Base-by-base conservation (phyloP, 2,113 vertebrate species). In the Coptodon bakossiorum region DNA sequence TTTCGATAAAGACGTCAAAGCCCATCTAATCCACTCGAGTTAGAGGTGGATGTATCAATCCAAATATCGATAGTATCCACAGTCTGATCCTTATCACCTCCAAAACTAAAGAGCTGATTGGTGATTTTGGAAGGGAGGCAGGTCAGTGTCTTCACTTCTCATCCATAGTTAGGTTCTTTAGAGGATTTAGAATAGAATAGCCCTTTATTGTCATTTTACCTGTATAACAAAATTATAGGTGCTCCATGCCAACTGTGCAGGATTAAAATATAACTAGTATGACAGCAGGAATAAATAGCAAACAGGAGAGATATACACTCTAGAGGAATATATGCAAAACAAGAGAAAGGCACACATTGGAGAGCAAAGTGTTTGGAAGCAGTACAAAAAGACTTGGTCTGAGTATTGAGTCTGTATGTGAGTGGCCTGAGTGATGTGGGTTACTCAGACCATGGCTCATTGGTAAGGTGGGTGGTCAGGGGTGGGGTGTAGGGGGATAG, bases 11-110 rank as follows among this genome's bases (percentile, higher is more conserved):
- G 10, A 38, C 2, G 3, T 7, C 34, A 68, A 68, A 68, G 19
- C 2, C 16, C 9, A 5, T 36, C 31, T 66, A 66, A n/a, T 36
- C 31, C 61, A 66, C 17, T n/a, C 0, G 19, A 68, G 63, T 0
- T 59, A 59, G 4, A 59, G 24, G 56, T 29, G 24, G 56, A 1
- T 57, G 56, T 57, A 57, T 57, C 56, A 5, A 16, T 57, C 56
- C 56, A 57, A 57, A 57, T 57, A 57, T 57, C 4, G 2, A 27
- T 57, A 57, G 3, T 57, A 57, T 57, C 27, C 22, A 61, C 2
- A 34, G 16, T 63, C 57, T 59, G 57, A 59, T 59, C 1, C 57
- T 59, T 31, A 59, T 17, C 2, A 31, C 57, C 3, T 59, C 2
- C 7, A 31, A 59, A 59, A 17, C 14, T 59, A 59, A 59, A 59